These are phyloP conservation scores for Geotrupes spiniger DNA, from an alignment of 2,888 invertebrate genomes.

Conservation along the genomic window DNA sequence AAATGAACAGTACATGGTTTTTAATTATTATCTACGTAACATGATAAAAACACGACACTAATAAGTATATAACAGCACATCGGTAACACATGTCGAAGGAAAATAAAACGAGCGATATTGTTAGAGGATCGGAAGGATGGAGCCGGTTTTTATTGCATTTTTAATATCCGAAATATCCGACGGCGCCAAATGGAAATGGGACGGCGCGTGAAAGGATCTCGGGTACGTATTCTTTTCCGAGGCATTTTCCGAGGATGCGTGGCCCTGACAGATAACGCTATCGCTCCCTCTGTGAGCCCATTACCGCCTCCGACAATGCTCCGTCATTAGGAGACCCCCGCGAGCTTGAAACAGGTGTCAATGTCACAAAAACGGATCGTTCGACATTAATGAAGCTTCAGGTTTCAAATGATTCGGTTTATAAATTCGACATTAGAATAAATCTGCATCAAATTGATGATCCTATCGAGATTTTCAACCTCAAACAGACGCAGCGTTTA, in stretches of 20 bases:
- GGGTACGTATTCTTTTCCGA: slow-evolving; percentile 21
- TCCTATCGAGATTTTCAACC: slow-evolving; percentile 6
- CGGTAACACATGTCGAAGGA: too few relatives aligned
- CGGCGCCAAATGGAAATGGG: slow-evolving; percentile 22
- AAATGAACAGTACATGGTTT: too few relatives aligned
- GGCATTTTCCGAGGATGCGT: slow-evolving; percentile 20
- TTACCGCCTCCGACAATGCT: slow-evolving; percentile 8
- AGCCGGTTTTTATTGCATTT: slow-evolving; percentile 1
- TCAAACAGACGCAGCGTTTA: slow-evolving; percentile 2
- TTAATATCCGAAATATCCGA: slow-evolving; percentile 7
- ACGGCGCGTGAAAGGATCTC: slow-evolving; percentile 17
- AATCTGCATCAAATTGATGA: slow-evolving; percentile 5
- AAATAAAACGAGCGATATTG: too few relatives aligned
- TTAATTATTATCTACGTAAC: too few relatives aligned
- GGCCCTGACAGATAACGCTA: slow-evolving; percentile 6
- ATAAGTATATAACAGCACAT: too few relatives aligned
- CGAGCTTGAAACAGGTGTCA: slow-evolving; percentile 15
- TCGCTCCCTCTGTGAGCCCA: slow-evolving; percentile 7
- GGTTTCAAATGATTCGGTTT: slow-evolving; percentile 14
- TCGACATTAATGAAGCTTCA: slow-evolving; percentile 14
- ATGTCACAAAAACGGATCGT: slow-evolving; percentile 11
- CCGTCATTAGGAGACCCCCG: slow-evolving; percentile 7
- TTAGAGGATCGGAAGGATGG: too few relatives aligned
- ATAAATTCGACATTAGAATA: slow-evolving; percentile 14
- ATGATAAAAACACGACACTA: too few relatives aligned